These are phyloP conservation scores for Enteromius argenteus DNA, from an alignment of 2,797 vertebrate genomes.

Conservation along the genomic window DNA sequence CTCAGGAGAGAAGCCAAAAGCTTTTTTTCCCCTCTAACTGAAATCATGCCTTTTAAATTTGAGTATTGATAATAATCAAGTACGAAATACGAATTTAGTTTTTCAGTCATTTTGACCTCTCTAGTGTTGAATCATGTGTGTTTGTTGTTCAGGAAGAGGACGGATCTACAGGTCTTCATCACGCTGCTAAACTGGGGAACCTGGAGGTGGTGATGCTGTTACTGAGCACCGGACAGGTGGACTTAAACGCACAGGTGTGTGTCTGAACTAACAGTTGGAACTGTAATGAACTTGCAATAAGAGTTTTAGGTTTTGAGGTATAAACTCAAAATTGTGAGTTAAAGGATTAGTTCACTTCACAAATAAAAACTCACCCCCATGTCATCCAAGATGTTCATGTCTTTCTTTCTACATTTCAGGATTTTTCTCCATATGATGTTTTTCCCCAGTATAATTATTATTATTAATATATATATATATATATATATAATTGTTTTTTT, in stretches of 20 bases:
- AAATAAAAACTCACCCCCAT: no score
- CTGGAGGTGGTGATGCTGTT: conserved; percentile 87
- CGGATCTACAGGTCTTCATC: conserved; percentile 93
- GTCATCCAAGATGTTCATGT: no score
- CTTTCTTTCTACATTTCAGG: no score
- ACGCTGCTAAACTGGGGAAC: conserved; percentile 90
- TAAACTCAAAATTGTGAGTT: no score
- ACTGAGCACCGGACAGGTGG: conserved; percentile 90
- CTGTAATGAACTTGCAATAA: no score
- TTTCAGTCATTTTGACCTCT: not conserved
- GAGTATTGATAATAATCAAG: not conserved
- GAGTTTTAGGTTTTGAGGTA: no score
- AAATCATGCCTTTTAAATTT: not conserved
- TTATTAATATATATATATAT: no score
- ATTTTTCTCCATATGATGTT: no score
- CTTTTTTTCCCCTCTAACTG: not conserved
- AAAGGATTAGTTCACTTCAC: no score
- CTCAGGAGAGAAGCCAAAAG: not conserved
- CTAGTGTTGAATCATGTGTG: not conserved
- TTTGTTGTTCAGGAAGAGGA: conserved; percentile 84
- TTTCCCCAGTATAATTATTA: no score
- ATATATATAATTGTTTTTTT: no score
- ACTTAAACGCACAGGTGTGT: conserved; percentile 88
- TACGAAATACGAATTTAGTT: not conserved
- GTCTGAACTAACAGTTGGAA: not conserved